Evolutionary conservation across 2,888 invertebrate genomes (phyloP).

Genomic region (Glomeris marginata): DNA sequence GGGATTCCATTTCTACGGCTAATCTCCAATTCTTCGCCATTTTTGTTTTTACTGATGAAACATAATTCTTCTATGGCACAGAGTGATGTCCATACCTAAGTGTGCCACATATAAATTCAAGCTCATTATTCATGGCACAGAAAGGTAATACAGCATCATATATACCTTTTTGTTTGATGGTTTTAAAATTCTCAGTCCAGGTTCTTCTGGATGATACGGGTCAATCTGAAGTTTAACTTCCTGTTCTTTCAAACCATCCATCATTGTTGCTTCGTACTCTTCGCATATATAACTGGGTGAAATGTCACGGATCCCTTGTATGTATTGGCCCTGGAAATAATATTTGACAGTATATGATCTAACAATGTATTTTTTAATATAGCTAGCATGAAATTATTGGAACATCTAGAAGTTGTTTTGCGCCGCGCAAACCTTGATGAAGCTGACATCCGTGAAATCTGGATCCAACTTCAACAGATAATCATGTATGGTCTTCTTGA

Average conservation of each 20-base stretch:
- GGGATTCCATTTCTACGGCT: conserved; percentile 38
- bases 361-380: conserved; percentile 41
- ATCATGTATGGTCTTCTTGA: conserved; percentile 56
- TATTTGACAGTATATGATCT: neutral
- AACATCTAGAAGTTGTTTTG: too few relatives aligned
- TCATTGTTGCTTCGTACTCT: conserved; percentile 15
- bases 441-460: conserved; percentile 42
- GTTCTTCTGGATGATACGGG: conserved; percentile 16
- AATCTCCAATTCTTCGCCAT: conserved; percentile 49
- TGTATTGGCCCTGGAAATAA: conserved; percentile 16
- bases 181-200: conserved; percentile 17
- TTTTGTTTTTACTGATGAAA: conserved; percentile 43
- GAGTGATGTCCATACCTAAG: conserved; percentile 19
- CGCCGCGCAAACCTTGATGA: conserved; percentile 60
- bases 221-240: conserved; percentile 16
- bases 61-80: conserved; percentile 71
- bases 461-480: conserved; percentile 41
- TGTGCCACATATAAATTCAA: too few relatives aligned
- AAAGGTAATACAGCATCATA: conserved; percentile 39
- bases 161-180: conserved; percentile 15
- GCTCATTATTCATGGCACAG: conserved; percentile 57
- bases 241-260: conserved; percentile 16
- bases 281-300: conserved; percentile 18
- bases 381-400: too few relatives aligned
- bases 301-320: conserved; percentile 16